Base-by-base conservation (phyloP, 1,140 invertebrate species). In the Leptopilina clavipes region DNA sequence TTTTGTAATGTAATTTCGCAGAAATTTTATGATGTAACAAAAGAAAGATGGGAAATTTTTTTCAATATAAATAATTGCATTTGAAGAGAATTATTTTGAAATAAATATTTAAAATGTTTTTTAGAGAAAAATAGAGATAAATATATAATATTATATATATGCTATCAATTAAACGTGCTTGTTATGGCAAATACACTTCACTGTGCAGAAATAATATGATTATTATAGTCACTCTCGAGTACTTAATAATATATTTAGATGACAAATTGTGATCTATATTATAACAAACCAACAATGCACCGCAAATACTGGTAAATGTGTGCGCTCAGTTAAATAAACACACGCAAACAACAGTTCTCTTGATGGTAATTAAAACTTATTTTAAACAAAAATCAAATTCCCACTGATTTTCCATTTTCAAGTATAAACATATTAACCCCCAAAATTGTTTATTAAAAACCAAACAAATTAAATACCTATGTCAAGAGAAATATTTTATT, bases 161-260 rank as follows among this genome's bases (percentile, higher is more conserved):
- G 1, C 8, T 59, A 18, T 9, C 19, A 22, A 48, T 48, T 48
- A n/a, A 22, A 10, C 0, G 54, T 59, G 19, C 54, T 22, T 11
- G 22, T 22, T 59, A 19, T 1, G 1, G 19, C 17, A 12, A 8
- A 22, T 59, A 59, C 54, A 59, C 11, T 12, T 59, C 56, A 25
- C 3, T 10, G 56, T 12, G 22, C 19, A 14, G 56, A 22, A 59
- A 25, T 59, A 59, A 59, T 59, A 14, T 59, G 1, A 25, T 59
- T 59, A 59, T 59, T 59, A 59, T 14, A 59, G 1, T 59, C 56
- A 11, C 19, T 12, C 9, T 3, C 1, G 11, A 25, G 19, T 25
- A 25, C 19, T 59, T 25, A 59, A 59, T 59, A 59, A 14, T 59
- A 59, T 25, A 59, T 59, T 25, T 25, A 59, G 56, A 59, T 14